A percentile compares a stretch with the other conserved stretches of the same genome.
Conservation (phyloP, 2,113 vertebrate species). For the Hippocampus zosterae region DNA sequence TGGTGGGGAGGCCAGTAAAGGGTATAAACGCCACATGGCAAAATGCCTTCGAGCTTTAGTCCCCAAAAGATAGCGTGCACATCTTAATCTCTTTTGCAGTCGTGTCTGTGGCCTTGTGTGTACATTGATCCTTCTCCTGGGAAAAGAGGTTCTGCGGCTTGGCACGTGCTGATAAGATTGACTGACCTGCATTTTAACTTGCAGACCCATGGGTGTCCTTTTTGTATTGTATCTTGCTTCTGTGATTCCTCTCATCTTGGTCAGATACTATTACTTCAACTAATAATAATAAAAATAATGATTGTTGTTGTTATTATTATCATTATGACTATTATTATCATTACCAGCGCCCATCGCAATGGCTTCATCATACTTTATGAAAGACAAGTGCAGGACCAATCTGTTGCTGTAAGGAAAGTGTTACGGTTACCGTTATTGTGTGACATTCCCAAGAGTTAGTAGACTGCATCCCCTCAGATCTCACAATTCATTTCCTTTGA, state of each 20-base stretch:
- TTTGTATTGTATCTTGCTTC: neutral
- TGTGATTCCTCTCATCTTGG: neutral
- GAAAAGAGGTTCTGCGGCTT: constrained; percentile 21
- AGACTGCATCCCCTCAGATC: constrained; percentile 40
- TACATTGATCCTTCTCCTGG: constrained; percentile 6
- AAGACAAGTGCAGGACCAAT: neutral
- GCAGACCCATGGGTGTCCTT: no score
- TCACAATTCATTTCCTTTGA: constrained; percentile 34
- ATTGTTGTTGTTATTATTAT: neutral
- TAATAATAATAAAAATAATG: no score
- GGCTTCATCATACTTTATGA: constrained; percentile 14
- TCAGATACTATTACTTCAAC: constrained; percentile 1
- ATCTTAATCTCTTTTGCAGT: constrained; percentile 15
- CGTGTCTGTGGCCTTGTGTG: constrained; percentile 6
- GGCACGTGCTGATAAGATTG: constrained; percentile 20
- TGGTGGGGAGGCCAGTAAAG: neutral
- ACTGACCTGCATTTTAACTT: constrained; percentile 1
- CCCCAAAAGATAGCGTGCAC: constrained; percentile 4
- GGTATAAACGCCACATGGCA: constrained; percentile 1
- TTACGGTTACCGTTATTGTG: constrained; percentile 4
- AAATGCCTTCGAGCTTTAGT: constrained; percentile 7
- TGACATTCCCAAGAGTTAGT: constrained; percentile 41
- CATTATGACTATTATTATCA: neutral
- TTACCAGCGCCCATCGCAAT: neutral
- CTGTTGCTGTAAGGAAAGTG: neutral